phyloP scores from a whole-genome alignment of 2,888 invertebrate genomes.

The Trileptium ribeirensis region DNA sequence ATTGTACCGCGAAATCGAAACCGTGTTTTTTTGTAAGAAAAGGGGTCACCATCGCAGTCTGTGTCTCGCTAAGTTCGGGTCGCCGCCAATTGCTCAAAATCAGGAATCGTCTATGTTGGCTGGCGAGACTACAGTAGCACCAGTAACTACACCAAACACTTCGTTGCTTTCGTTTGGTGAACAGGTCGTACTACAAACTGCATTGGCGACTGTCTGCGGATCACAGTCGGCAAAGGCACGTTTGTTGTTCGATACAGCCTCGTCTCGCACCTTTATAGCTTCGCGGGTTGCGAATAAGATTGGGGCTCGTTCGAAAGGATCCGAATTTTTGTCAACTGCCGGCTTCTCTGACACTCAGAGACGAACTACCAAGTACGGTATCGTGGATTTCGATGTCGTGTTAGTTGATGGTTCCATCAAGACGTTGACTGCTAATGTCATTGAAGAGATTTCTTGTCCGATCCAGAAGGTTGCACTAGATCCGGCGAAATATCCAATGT shows the following conservation, averaged over 20 bases:
- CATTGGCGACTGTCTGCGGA: background rate
- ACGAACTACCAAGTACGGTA: background rate
- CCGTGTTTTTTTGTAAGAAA: conserved; percentile 12
- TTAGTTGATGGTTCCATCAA: background rate
- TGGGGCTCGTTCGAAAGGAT: background rate
- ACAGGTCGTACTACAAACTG: background rate
- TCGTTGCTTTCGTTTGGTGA: background rate
- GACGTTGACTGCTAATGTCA: background rate
- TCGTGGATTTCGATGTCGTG: background rate
- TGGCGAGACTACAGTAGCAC: background rate
- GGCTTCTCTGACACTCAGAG: background rate
- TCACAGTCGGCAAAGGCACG: background rate
- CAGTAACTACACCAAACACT: background rate
- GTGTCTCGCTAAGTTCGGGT: background rate
- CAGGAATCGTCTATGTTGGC: background rate
- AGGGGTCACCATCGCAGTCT: conserved; percentile 6
- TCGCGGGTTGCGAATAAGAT: background rate
- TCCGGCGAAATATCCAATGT: background rate
- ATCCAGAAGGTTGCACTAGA: background rate
- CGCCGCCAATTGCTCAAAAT: background rate
- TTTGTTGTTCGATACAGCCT: background rate
- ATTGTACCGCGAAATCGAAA: too few species aligned
- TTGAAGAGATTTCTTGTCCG: background rate
- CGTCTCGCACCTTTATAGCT: background rate
- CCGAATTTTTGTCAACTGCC: background rate